Evolutionary conservation across 2,113 vertebrate species (phyloP).

Genomic region (Mus pahari): DNA sequence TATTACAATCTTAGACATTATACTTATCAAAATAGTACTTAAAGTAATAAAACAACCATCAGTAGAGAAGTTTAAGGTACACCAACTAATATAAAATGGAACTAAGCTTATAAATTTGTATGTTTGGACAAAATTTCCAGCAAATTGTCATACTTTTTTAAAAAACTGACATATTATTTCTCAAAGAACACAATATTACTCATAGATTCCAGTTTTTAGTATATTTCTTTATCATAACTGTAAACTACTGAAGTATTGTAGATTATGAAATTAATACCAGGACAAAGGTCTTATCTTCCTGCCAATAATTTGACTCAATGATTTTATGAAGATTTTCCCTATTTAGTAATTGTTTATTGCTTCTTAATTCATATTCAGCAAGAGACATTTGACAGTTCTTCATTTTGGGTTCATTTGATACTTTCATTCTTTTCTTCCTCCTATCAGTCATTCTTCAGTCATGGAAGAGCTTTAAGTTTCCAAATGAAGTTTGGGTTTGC

Average conservation of each 20-base stretch:
- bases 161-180: neutral
- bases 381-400: neutral
- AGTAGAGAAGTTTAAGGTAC: neutral
- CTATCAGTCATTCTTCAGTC: neutral
- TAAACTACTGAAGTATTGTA: neutral
- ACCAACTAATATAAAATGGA: neutral
- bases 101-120: neutral
- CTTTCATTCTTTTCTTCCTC: neutral
- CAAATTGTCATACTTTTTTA: neutral
- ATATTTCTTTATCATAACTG: neutral
- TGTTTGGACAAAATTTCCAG: conserved; percentile 24
- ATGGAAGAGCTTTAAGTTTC: neutral
- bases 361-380: neutral
- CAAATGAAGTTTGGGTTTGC: neutral
- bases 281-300: neutral
- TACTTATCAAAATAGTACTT: conserved; percentile 48
- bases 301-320: neutral
- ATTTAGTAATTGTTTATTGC: neutral
- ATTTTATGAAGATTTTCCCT: neutral
- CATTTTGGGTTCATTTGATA: neutral
- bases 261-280: neutral
- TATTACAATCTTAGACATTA: conserved; percentile 25
- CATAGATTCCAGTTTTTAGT: neutral
- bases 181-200: neutral
- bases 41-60: conserved; percentile 38